Evolutionary conservation across 2,113 vertebrate genomes (phyloP).

Genomic region (Corythornis madagascariensis): DNA sequence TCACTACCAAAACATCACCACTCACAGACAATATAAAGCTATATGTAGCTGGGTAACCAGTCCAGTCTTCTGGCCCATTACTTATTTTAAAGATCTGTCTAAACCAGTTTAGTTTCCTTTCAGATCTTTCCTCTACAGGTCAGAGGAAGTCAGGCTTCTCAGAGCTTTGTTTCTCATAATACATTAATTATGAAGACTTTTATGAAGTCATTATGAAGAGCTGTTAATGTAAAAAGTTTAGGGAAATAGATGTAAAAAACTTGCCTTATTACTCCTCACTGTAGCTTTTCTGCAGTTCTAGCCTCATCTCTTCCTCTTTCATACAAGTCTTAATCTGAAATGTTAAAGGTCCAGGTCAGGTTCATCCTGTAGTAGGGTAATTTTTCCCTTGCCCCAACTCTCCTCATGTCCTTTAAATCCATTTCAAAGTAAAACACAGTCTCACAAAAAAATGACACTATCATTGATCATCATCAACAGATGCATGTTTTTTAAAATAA

Average conservation of each 20-base stretch:
- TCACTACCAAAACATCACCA: background rate
- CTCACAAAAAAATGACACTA: background rate
- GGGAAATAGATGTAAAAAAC: background rate
- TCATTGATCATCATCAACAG: background rate
- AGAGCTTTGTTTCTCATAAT: background rate
- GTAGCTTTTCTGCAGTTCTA: background rate
- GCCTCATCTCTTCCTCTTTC: background rate
- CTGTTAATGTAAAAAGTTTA: too few relatives aligned
- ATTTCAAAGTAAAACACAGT: background rate
- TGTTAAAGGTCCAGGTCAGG: background rate
- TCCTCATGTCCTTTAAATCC: background rate
- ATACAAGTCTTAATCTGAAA: background rate
- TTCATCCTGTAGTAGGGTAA: background rate
- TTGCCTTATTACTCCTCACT: background rate
- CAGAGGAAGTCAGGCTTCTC: background rate
- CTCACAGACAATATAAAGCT: background rate
- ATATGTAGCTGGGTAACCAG: background rate
- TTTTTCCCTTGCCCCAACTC: background rate
- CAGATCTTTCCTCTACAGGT: background rate
- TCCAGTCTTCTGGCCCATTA: background rate
- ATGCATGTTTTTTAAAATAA: background rate
- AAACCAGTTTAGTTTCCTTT: background rate
- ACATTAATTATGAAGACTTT: background rate
- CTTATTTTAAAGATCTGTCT: background rate
- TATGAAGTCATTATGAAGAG: too few relatives aligned